These are phyloP conservation scores for Myotis findleyi DNA, from an alignment of 2,797 vertebrate species.

Conservation along the genomic window DNA sequence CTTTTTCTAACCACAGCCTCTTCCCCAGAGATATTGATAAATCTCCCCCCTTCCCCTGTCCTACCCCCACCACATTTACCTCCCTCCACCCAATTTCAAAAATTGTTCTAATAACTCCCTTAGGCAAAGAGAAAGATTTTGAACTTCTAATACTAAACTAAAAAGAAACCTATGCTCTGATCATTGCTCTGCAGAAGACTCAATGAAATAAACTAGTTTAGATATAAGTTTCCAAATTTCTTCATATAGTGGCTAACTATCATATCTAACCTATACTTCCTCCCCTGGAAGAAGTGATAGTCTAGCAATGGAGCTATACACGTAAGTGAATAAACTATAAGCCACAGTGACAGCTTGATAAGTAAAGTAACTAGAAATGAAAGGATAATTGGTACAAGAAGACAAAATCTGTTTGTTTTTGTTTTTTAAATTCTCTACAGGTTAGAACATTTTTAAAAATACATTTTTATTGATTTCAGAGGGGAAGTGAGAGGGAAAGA, in stretches of 20 bases:
- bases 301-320: neutral
- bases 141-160: slow-evolving; percentile 22
- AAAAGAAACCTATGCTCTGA: neutral
- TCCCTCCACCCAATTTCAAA: neutral
- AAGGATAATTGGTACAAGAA: slow-evolving; percentile 1
- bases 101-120: neutral
- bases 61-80: neutral
- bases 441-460: too few species aligned
- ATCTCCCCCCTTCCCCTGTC: neutral
- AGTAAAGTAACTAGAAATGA: slow-evolving; percentile 5
- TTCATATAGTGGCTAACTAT: neutral
- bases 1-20: neutral
- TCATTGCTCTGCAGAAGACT: neutral
- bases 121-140: slow-evolving; percentile 23
- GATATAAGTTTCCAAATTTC: neutral
- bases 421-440: too few species aligned
- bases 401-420: neutral
- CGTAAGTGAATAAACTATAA: neutral
- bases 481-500: too few species aligned
- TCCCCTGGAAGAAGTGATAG: neutral
- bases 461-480: too few species aligned
- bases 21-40: neutral
- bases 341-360: neutral
- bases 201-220: neutral
- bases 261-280: neutral